Percentiles rank a stretch among this genome's conserved stretches.
Conservation (phyloP, 2,888 invertebrate genomes). For the Zele albiditarsus region DNA sequence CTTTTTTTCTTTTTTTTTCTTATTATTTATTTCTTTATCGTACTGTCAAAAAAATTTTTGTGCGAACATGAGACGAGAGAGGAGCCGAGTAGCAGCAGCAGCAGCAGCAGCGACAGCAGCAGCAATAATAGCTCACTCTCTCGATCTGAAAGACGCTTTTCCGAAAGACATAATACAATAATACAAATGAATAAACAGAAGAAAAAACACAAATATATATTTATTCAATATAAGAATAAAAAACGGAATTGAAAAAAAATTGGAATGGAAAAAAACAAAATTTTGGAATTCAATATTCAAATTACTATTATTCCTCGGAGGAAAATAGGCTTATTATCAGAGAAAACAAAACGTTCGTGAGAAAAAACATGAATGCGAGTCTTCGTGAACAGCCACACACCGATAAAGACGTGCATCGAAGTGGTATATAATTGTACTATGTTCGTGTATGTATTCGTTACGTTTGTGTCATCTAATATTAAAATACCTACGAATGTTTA, state of each 20-base stretch:
- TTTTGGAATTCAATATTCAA: too few relatives aligned
- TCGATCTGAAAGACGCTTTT: not conserved
- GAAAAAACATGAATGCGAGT: conserved; percentile 47
- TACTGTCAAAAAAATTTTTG: not conserved
- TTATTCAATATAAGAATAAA: too few relatives aligned
- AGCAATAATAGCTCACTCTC: conserved; percentile 1
- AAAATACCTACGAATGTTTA: conserved; percentile 6
- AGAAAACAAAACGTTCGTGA: conserved; percentile 20
- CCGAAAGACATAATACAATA: not conserved
- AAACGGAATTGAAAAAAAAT: too few relatives aligned
- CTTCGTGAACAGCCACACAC: conserved; percentile 59
- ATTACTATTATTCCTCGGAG: not conserved
- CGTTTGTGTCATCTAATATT: conserved; percentile 23
- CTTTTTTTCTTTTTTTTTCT: not conserved
- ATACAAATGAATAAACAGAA: not conserved
- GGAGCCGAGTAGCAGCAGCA: not conserved
- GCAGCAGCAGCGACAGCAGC: conserved; percentile 1
- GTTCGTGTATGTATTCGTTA: conserved; percentile 38
- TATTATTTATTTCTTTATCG: not conserved
- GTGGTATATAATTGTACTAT: conserved; percentile 42
- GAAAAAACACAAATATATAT: too few relatives aligned
- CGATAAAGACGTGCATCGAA: conserved; percentile 58
- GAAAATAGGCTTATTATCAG: conserved; percentile 13
- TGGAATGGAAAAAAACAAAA: too few relatives aligned
- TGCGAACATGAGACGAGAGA: conserved; percentile 1